Evolutionary conservation across 2,113 vertebrate genomes (phyloP).

Genomic region (Zosterops japonicus): DNA sequence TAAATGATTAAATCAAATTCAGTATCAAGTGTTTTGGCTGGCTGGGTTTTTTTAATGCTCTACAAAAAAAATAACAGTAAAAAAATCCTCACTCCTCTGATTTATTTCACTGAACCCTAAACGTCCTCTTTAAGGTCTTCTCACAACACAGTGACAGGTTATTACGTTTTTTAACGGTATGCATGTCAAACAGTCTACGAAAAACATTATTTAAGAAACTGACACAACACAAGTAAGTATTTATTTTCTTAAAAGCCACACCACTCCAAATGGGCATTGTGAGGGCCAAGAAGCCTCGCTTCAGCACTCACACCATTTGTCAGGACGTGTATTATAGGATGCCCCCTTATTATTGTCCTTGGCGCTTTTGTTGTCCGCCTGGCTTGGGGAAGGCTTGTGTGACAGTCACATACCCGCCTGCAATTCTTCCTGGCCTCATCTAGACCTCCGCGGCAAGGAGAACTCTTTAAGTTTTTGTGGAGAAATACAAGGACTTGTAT

Average conservation of each 20-base stretch:
- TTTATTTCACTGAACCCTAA: neutral
- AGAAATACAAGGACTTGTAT: accelerated
- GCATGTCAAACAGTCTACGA: neutral
- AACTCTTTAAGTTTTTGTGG: neutral
- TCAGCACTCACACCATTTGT: neutral
- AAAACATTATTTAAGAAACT: neutral
- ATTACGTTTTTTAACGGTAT: neutral
- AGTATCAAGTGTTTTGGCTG: neutral
- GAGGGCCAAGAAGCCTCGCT: neutral
- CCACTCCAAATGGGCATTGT: accelerated
- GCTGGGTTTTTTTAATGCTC: neutral
- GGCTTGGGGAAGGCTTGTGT: neutral
- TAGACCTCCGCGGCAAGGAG: too few relatives aligned
- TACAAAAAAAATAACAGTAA: neutral
- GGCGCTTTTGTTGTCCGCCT: neutral
- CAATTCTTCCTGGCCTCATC: neutral
- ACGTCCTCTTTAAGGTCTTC: neutral
- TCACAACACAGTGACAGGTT: accelerated
- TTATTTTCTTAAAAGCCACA: neutral
- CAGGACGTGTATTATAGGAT: neutral
- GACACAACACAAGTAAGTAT: accelerated
- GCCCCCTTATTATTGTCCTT: neutral
- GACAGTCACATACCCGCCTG: neutral
- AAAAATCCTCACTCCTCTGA: neutral
- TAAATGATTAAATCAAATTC: neutral